A percentile compares a stretch with the other conserved stretches of the same genome.
phyloP scores from a whole-genome alignment of 2,888 invertebrate species.

The Drosophila paranaensis region DNA sequence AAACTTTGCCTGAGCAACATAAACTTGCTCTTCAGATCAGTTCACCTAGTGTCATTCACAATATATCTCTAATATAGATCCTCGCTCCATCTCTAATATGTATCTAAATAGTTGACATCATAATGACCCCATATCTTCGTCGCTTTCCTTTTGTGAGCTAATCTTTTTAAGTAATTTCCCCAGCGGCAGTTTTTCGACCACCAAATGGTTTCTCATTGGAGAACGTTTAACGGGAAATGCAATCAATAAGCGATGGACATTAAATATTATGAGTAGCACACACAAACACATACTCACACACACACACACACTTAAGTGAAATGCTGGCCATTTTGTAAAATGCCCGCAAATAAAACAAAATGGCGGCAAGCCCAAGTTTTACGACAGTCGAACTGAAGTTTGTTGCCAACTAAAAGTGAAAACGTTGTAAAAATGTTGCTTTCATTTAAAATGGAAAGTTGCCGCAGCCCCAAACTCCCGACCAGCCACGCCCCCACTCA shows the following conservation, averaged over 20 bases:
- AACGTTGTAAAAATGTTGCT: slow-evolving; percentile 15
- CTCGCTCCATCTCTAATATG: slow-evolving; percentile 2
- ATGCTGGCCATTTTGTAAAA: slow-evolving; percentile 31
- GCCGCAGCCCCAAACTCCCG: too few relatives aligned
- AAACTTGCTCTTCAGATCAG: background rate
- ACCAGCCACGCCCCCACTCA: slow-evolving; percentile 11
- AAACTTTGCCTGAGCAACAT: background rate
- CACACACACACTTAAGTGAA: background rate
- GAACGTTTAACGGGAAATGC: slow-evolving; percentile 15
- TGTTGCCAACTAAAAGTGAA: slow-evolving; percentile 38
- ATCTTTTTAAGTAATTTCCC: slow-evolving; percentile 22
- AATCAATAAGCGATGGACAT: slow-evolving; percentile 30
- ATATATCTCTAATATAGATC: too few relatives aligned
- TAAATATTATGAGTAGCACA: slow-evolving; percentile 10
- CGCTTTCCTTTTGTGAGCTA: background rate
- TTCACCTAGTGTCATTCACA: background rate
- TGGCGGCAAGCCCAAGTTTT: slow-evolving; percentile 36
- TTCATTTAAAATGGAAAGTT: slow-evolving; percentile 24
- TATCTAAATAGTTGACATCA: slow-evolving; percentile 12
- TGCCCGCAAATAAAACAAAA: slow-evolving; percentile 20
- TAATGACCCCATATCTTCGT: background rate
- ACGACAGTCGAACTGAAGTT: slow-evolving; percentile 38
- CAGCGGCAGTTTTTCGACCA: slow-evolving; percentile 13
- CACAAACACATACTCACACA: background rate
- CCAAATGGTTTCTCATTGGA: slow-evolving; percentile 5